Evolutionary conservation across 1,140 invertebrate genomes (phyloP), one percentile per base, ranked within the genome.

Genomic region (Pseudomyrmex pallidus): DNA sequence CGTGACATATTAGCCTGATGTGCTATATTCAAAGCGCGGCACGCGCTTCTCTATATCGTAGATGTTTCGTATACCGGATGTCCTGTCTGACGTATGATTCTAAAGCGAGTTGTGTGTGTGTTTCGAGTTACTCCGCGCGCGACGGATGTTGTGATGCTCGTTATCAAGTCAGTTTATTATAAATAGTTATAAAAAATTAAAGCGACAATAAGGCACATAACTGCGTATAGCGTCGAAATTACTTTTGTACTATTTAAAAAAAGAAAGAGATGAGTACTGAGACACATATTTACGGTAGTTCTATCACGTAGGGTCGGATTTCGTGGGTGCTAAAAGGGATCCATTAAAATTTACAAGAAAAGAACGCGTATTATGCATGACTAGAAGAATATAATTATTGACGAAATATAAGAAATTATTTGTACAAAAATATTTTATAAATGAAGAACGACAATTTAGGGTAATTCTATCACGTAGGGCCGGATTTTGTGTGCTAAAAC

Each of bases 1-100:
- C 63, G 63, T 70, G 76, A 80, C 66, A 20, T 50, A 70, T 80
- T 80, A 70, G 44, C 54, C 3, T 80, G 44, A 80, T 80, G 44
- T 15, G 66, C 54, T 72, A 35, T 35, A 35, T 35, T 25, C 15
- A 48, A 20, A 59, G 3, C 66, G 44, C 15, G 46, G 22, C 44
- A 35, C 10, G n/a, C 3, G 25, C 20, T 15, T 61, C 66, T 72
- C 44, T 13, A 70, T 35, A 35, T 0, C 76, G 76, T 80, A 72
- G 46, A 80, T 72, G 66, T 80, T 20, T 13, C 22, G 46, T 59
- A 50, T 72, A 72, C 66, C 20, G 54, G 35, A 10, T 61, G 44
- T 61, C 20, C 22, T 20, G 20, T 80, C 66, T 61, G 76, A 78
- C 66, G 44, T 20, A 35, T 59, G 66, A 80, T 80, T 59, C 15